phyloP scores from a whole-genome alignment of 1,140 invertebrate species.

The Laupala kohalensis region DNA sequence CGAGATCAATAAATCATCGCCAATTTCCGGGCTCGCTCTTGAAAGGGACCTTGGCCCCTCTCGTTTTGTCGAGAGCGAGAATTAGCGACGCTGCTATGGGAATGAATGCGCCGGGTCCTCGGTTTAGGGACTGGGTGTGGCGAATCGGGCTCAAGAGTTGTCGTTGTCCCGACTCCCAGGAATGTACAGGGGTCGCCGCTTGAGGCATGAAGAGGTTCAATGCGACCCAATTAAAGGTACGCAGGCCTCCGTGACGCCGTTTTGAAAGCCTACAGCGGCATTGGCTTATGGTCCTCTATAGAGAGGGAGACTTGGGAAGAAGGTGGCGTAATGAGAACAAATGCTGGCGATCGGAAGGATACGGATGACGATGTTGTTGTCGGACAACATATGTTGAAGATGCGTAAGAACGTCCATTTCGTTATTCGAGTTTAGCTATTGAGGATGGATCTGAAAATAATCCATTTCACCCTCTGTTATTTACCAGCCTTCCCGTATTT shows the following conservation, averaged over 20 bases:
- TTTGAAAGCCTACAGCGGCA: too few species aligned
- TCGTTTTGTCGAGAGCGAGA: background rate
- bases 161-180: background rate
- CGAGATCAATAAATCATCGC: background rate
- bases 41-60: background rate
- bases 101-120: background rate
- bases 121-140: background rate
- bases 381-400: too few species aligned
- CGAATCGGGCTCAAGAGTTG: background rate
- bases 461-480: too few species aligned
- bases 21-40: background rate
- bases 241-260: background rate
- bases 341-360: background rate
- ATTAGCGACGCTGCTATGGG: background rate
- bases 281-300: background rate
- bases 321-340: background rate
- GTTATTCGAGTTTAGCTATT: too few species aligned
- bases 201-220: background rate
- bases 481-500: too few species aligned
- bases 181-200: too few species aligned
- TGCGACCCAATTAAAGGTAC: background rate
- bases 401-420: too few species aligned
- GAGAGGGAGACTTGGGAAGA: background rate
- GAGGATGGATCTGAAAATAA: too few species aligned
- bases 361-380: too few species aligned